phyloP scores from a whole-genome alignment of 2,113 vertebrate species.

The Acrocephalus arundinaceus region DNA sequence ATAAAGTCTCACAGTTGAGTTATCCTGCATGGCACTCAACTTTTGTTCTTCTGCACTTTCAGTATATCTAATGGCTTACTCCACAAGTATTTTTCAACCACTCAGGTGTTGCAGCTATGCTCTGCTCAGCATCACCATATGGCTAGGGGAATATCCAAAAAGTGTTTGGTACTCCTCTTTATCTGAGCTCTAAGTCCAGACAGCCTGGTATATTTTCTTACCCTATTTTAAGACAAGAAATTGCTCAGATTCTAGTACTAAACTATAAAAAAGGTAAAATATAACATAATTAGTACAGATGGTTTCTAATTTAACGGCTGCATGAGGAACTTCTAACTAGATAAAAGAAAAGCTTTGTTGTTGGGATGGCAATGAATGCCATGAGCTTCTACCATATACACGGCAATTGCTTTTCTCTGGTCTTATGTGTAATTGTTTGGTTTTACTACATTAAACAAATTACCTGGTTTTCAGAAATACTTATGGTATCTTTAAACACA shows the following conservation, averaged over 20 bases:
- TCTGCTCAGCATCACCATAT: neutral
- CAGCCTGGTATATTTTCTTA: neutral
- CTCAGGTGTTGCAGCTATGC: neutral
- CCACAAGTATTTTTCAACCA: neutral
- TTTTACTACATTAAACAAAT: neutral
- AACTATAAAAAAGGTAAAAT: neutral
- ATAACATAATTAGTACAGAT: neutral
- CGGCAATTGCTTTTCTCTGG: neutral
- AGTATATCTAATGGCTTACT: neutral
- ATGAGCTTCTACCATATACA: neutral
- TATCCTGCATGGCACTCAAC: neutral
- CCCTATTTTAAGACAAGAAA: neutral
- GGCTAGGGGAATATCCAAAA: neutral
- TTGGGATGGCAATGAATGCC: neutral
- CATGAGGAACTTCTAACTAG: neutral
- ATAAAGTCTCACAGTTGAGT: neutral
- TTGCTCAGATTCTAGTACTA: neutral
- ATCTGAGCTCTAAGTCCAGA: neutral
- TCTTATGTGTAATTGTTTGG: neutral
- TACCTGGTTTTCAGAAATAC: slow-evolving; percentile 93
- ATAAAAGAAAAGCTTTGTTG: neutral
- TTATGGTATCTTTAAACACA: slow-evolving; percentile 88
- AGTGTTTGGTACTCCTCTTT: neutral
- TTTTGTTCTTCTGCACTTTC: neutral
- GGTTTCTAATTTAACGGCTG: neutral